A percentile compares a stretch with the other conserved stretches of the same genome.
Conservation (phyloP, 2,888 invertebrate genomes). For the Pimpla rufipes region DNA sequence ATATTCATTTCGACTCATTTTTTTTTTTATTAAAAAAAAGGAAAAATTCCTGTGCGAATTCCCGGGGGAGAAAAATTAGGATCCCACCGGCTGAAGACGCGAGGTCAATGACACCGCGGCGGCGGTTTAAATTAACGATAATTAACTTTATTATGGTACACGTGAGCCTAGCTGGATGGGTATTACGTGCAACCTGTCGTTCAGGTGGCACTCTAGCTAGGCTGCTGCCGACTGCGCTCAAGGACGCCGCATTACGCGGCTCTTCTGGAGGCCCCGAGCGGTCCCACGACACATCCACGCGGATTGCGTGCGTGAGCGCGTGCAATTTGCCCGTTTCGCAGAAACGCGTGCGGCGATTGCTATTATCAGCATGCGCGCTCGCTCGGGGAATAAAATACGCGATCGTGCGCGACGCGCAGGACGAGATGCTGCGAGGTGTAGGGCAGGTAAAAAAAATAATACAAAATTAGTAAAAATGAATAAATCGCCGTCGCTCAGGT, state of each 20-base stretch:
- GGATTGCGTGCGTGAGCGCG: slow-evolving; percentile 42
- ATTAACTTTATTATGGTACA: slow-evolving; percentile 56
- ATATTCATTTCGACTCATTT: no score
- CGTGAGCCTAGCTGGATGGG: slow-evolving; percentile 9
- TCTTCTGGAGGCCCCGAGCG: slow-evolving; percentile 46
- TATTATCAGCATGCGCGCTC: slow-evolving; percentile 60
- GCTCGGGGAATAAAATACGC: slow-evolving; percentile 60
- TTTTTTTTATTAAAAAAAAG: no score
- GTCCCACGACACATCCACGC: slow-evolving; percentile 61
- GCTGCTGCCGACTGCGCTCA: slow-evolving; percentile 58
- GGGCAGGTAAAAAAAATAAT: slow-evolving; percentile 25
- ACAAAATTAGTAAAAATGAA: no score
- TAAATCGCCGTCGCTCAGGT: neutral
- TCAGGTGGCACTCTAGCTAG: slow-evolving; percentile 36
- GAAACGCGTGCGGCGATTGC: slow-evolving; percentile 54
- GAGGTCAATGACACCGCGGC: slow-evolving; percentile 37
- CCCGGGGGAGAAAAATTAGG: neutral
- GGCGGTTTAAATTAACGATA: slow-evolving; percentile 19
- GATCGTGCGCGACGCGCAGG: slow-evolving; percentile 54
- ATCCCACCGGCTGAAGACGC: neutral
- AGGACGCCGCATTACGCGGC: slow-evolving; percentile 67
- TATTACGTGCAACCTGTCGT: slow-evolving; percentile 53
- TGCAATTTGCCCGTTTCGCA: slow-evolving; percentile 54
- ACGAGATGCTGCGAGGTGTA: slow-evolving; percentile 41
- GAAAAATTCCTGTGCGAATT: no score